Conservation (phyloP, 2,113 vertebrate genomes). For the Osmerus mordax region DNA sequence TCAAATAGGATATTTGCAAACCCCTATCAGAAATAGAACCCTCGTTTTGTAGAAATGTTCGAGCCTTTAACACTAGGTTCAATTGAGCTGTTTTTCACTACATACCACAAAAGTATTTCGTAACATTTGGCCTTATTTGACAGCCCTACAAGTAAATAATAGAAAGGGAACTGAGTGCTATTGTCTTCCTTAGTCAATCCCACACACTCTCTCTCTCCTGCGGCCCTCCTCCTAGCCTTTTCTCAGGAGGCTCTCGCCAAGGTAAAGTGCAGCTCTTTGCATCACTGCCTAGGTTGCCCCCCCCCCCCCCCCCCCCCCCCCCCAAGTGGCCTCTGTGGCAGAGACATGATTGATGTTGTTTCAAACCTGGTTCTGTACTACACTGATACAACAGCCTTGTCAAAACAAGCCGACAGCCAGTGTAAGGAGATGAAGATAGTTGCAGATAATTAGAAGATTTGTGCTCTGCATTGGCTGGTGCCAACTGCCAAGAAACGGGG, state of each 20-base stretch:
- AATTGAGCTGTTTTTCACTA: no score
- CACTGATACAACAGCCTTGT: slow-evolving; percentile 52
- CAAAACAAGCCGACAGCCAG: slow-evolving; percentile 47
- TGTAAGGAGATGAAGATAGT: slow-evolving; percentile 56
- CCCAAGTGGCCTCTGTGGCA: slow-evolving; percentile 43
- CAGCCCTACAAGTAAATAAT: slow-evolving; percentile 44
- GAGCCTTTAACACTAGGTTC: no score
- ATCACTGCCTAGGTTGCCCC: slow-evolving; percentile 13
- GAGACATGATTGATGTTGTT: slow-evolving; percentile 61
- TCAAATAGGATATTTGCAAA: no score
- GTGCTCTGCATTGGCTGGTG: slow-evolving; percentile 48
- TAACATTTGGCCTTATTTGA: slow-evolving; percentile 26
- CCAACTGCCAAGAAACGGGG: slow-evolving; percentile 49
- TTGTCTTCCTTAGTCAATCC: slow-evolving; percentile 30
- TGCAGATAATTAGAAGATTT: slow-evolving; percentile 65
- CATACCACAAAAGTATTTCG: background rate
- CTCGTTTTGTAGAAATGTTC: no score
- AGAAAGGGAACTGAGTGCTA: slow-evolving; percentile 35
- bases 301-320: slow-evolving; percentile 25
- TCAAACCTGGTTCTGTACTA: slow-evolving; percentile 43
- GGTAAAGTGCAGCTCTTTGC: slow-evolving; percentile 46
- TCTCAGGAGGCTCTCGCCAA: slow-evolving; percentile 22
- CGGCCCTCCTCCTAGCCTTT: background rate
- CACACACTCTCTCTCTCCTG: slow-evolving; percentile 12
- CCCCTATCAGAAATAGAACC: no score